Percentiles rank a stretch among this genome's conserved stretches.
phyloP scores from a whole-genome alignment of 2,888 invertebrate genomes.

The Penaeus monodon region DNA sequence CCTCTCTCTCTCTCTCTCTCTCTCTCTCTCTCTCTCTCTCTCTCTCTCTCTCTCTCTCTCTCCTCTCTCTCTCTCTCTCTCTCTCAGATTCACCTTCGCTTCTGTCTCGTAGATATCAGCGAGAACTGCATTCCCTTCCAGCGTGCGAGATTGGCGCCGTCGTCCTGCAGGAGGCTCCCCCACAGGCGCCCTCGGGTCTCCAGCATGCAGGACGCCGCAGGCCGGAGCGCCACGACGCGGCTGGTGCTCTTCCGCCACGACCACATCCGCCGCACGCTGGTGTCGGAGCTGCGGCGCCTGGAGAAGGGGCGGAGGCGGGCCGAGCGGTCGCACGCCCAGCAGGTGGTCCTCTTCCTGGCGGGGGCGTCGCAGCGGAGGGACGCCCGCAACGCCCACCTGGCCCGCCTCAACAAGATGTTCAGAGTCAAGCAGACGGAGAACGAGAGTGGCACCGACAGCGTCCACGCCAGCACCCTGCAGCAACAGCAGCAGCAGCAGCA shows the following conservation, averaged over 20 bases:
- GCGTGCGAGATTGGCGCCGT: no score
- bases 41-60: no score
- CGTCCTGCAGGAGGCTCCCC: no score
- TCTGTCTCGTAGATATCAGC: no score
- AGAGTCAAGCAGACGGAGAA: slow-evolving; percentile 23
- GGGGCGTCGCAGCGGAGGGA: slow-evolving; percentile 32
- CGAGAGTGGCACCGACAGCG: slow-evolving; percentile 22
- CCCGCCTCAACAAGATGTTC: slow-evolving; percentile 40
- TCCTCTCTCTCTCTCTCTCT: no score
- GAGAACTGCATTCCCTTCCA: no score
- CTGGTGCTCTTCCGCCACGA: slow-evolving; percentile 28
- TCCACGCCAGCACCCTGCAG: slow-evolving; percentile 12
- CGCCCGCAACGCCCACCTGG: slow-evolving; percentile 3
- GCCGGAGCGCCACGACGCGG: slow-evolving; percentile 7
- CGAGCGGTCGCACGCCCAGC: slow-evolving; percentile 27
- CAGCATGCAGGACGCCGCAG: no score
- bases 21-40: no score
- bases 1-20: no score
- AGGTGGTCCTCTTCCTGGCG: slow-evolving; percentile 40
- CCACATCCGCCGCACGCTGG: slow-evolving; percentile 22
- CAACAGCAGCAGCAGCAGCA: slow-evolving; percentile 47
- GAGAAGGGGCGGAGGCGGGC: neutral
- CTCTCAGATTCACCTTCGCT: no score
- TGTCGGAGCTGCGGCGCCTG: slow-evolving; percentile 1
- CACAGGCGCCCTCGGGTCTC: no score